Conservation (phyloP, 35 echinoderm and acorn worm genomes). For the Strongylocentrotus purpuratus region DNA sequence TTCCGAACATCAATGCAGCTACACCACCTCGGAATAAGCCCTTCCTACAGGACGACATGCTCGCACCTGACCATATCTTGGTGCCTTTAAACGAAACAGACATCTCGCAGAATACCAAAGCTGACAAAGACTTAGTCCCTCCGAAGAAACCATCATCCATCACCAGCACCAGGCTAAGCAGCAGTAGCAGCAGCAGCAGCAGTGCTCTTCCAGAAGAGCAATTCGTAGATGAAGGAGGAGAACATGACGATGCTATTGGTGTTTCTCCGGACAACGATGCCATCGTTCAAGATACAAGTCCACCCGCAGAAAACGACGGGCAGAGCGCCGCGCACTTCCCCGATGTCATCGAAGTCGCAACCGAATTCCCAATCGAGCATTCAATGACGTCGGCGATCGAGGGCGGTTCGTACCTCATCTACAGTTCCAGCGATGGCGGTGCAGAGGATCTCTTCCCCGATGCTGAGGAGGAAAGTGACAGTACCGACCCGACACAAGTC, state of each 20-base stretch:
- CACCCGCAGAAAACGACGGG: not conserved
- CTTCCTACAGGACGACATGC: slow-evolving; percentile 16
- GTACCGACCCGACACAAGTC: not conserved
- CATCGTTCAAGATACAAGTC: not conserved
- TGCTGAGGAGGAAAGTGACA: not conserved
- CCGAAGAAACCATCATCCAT: slow-evolving; percentile 36
- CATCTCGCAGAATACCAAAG: not conserved
- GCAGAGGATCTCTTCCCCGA: not conserved
- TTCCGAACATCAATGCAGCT: not conserved
- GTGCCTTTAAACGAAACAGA: not conserved
- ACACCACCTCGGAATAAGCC: not conserved
- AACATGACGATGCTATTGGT: not conserved
- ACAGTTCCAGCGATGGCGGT: slow-evolving; percentile 33
- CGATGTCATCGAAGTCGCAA: not conserved
- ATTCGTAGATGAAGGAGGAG: not conserved
- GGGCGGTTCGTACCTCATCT: slow-evolving; percentile 20
- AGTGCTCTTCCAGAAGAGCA: not conserved
- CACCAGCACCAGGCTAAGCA: slow-evolving; percentile 21
- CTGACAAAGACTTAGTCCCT: not conserved
- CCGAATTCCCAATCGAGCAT: not conserved
- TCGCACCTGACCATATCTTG: not conserved
- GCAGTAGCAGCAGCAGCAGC: not conserved
- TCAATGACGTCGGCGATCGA: slow-evolving; percentile 16
- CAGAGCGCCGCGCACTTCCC: slow-evolving; percentile 4
- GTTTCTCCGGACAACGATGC: not conserved